phyloP scores from a whole-genome alignment of 2,888 invertebrate species.

The Parnassius glacialis region DNA sequence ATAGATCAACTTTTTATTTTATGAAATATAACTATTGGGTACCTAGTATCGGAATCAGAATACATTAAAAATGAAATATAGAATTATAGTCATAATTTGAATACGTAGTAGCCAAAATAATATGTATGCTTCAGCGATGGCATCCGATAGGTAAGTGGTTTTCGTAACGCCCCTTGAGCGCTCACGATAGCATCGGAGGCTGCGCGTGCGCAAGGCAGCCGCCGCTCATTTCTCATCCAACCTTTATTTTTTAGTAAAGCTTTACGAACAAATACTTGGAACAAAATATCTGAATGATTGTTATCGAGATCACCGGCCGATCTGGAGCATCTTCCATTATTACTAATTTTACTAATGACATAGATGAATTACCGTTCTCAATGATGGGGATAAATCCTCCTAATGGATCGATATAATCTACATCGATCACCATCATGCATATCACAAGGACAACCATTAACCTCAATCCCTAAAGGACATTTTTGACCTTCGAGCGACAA shows the following conservation, averaged over 20 bases:
- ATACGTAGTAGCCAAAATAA: slow-evolving; percentile 73
- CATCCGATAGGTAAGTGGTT: slow-evolving; percentile 76
- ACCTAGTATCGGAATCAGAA: slow-evolving; percentile 15
- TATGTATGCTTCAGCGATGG: slow-evolving; percentile 63
- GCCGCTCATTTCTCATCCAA: slow-evolving; percentile 45
- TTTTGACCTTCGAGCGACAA: slow-evolving; percentile 56
- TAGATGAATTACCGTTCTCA: slow-evolving; percentile 41
- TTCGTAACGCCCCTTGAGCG: slow-evolving; percentile 75
- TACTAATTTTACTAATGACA: slow-evolving; percentile 42
- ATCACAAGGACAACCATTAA: slow-evolving; percentile 58
- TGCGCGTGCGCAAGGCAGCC: slow-evolving; percentile 58
- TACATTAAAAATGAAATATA: slow-evolving; percentile 45
- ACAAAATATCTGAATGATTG: slow-evolving; percentile 57
- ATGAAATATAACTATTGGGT: slow-evolving; percentile 9
- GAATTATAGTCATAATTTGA: slow-evolving; percentile 54
- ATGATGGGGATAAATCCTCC: slow-evolving; percentile 43
- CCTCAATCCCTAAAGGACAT: slow-evolving; percentile 66
- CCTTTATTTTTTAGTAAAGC: slow-evolving; percentile 45
- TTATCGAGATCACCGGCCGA: slow-evolving; percentile 48
- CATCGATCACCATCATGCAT: slow-evolving; percentile 35
- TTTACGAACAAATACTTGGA: slow-evolving; percentile 51
- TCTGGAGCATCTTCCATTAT: slow-evolving; percentile 49
- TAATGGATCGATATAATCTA: slow-evolving; percentile 59
- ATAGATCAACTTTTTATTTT: slow-evolving; percentile 21
- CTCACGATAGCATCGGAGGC: slow-evolving; percentile 57